phyloP scores from a whole-genome alignment of 1,140 invertebrate species.

The Drosophila pseudoobscura region DNA sequence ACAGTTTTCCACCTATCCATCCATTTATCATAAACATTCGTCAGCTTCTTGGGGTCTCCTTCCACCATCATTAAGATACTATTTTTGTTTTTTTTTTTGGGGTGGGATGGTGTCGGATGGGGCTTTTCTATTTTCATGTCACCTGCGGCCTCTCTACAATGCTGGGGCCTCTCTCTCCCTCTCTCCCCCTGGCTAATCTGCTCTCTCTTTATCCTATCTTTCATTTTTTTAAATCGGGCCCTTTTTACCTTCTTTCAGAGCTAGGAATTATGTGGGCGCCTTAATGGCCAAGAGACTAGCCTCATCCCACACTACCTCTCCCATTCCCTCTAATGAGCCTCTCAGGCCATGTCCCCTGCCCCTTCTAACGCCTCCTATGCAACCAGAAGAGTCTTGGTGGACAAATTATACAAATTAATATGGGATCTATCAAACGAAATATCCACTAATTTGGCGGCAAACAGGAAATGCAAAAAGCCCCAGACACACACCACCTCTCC shows the following conservation, averaged over 20 bases:
- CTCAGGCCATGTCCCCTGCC: background rate
- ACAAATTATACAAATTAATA: constrained; percentile 72
- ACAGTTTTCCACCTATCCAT: constrained; percentile 44
- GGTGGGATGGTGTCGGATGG: background rate
- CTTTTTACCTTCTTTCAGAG: constrained; percentile 14
- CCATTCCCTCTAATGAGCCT: background rate
- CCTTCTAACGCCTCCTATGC: background rate
- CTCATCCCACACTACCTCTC: constrained; percentile 37
- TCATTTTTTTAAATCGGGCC: background rate
- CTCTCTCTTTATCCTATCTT: background rate
- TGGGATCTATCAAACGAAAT: constrained; percentile 63
- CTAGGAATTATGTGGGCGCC: constrained; percentile 51
- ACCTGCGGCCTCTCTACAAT: constrained; percentile 23
- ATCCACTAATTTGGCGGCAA: constrained; percentile 63
- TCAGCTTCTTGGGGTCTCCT: constrained; percentile 35
- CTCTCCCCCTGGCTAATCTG: constrained; percentile 1
- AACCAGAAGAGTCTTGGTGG: background rate
- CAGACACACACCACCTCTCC: constrained; percentile 10
- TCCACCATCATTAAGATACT: constrained; percentile 32
- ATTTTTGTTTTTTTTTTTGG: constrained; percentile 30
- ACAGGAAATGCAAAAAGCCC: constrained; percentile 67
- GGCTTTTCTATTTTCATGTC: constrained; percentile 45
- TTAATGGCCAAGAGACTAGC: constrained; percentile 61
- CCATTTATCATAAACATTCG: constrained; percentile 73
- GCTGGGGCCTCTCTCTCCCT: constrained; percentile 13